Evolutionary conservation across 35 echinoderm and acorn worm genomes (phyloP), one percentile per base, ranked within the genome.

Genomic region (Diadema setosum): DNA sequence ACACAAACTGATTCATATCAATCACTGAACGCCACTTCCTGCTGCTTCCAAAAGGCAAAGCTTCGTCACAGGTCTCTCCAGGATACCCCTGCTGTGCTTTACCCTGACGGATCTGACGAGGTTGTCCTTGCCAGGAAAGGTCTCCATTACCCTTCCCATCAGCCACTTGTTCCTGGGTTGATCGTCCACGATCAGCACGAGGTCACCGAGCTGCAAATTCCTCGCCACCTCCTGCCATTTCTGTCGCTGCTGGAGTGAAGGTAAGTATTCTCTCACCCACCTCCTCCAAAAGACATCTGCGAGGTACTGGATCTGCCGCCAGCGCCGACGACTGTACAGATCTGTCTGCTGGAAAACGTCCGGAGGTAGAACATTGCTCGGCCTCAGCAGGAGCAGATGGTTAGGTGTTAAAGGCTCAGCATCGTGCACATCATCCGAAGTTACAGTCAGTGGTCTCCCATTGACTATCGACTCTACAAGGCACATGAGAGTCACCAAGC

Each of bases 191-290:
- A 94, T 42, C 15, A 94, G 39, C 59, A 90, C 88, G 20, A 94
- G 57, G 37, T 91, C 92, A 5, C 58, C 92, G 15, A 85, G 50
- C 45, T 61, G 7, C 17, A 94, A 61, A 69, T 65, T 90, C 23
- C 37, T 55, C 35, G 21, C 65, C 35, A 50, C 1, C 30, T 81
- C 14, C 2, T 24, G 29, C 92, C 81, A 94, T 44, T 85, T 90
- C 27, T 90, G 92, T 46, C 92, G 50, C 52, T 35, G 5, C 44
- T 94, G 92, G 21, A 94, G 45, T 37, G 40, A 18, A n/a, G 81
- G 87, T 3, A 94, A 67, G 45, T 94, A 94, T 85, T 94, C 92
- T 42, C 81, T 85, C 29, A 83, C n/a, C 87, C 87, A 94, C 35
- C 87, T 75, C 39, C 43, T n/a, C 93, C 88, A 91, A 40, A 91